Conservation (phyloP, 2,113 vertebrate genomes). For the Sprattus sprattus region DNA sequence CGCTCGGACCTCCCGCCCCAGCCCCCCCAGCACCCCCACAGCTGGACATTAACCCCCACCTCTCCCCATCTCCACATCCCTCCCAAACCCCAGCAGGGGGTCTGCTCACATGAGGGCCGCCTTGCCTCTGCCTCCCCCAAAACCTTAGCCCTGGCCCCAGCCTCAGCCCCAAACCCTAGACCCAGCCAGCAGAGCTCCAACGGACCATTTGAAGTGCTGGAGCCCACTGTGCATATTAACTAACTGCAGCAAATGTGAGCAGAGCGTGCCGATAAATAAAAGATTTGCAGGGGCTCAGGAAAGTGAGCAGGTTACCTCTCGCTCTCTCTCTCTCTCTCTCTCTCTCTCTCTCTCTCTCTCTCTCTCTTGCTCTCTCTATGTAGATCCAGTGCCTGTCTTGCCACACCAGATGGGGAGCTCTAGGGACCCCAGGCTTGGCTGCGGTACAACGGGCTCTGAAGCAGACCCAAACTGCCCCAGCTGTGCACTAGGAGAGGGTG, state of each 20-base stretch:
- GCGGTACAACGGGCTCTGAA: conserved; percentile 60
- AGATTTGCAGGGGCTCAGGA: conserved; percentile 55
- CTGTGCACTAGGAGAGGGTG: conserved; percentile 48
- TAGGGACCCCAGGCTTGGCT: conserved; percentile 65
- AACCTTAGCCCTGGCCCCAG: background rate
- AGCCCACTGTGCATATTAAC: conserved; percentile 64
- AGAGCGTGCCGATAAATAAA: conserved; percentile 63
- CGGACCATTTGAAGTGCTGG: conserved; percentile 55
- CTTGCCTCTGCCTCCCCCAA: background rate
- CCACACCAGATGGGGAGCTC: conserved; percentile 55
- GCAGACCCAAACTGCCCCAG: conserved; percentile 67
- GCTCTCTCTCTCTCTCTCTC: conserved; percentile 25
- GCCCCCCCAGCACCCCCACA: conserved; percentile 40
- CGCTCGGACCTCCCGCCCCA: background rate
- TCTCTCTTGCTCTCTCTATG: conserved; percentile 39
- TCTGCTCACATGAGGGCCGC: background rate
- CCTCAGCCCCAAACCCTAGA: background rate
- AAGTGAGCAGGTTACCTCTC: conserved; percentile 41
- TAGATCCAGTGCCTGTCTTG: conserved; percentile 40
- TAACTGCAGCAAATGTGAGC: conserved; percentile 55
- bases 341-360: conserved; percentile 32
- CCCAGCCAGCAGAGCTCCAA: conserved; percentile 24
- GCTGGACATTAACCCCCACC: conserved; percentile 58
- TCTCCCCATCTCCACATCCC: conserved; percentile 6
- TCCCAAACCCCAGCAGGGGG: conserved; percentile 49